Evolutionary conservation across 2,113 vertebrate genomes (phyloP).

Genomic region (Tichodroma muraria): DNA sequence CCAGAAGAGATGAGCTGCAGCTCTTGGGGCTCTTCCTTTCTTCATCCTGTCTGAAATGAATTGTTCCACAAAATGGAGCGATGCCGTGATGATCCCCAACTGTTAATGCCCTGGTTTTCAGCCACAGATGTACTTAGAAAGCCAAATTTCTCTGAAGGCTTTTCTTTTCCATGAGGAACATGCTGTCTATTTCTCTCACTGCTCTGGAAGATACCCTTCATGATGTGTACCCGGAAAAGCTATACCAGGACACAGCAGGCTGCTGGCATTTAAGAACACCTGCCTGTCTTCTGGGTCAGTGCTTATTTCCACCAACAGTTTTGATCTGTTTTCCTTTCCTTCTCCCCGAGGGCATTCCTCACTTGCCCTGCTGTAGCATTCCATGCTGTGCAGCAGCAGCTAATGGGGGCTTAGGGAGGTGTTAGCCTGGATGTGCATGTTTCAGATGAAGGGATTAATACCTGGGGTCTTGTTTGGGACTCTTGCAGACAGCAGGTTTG

Average conservation of each 20-base stretch:
- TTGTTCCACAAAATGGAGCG: fast-evolving
- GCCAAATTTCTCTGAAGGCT: neutral
- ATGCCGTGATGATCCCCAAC: neutral
- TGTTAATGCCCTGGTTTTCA: neutral
- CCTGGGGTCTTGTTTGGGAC: neutral
- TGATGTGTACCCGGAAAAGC: neutral
- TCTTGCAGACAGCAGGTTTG: neutral
- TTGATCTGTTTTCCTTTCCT: neutral
- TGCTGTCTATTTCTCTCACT: neutral
- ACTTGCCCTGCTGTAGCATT: neutral
- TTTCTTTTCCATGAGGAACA: neutral
- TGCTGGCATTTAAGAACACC: neutral
- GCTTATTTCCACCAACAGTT: neutral
- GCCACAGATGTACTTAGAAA: neutral
- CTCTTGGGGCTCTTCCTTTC: neutral
- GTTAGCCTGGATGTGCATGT: neutral
- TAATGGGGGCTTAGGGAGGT: neutral
- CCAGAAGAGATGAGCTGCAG: neutral
- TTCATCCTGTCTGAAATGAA: neutral
- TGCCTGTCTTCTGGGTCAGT: neutral
- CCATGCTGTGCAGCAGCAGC: neutral
- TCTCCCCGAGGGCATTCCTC: neutral
- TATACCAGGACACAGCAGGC: neutral
- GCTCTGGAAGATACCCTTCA: neutral
- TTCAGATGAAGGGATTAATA: constrained; percentile 7